Base-by-base conservation (phyloP, 2,888 invertebrate species). In the Drosophila hamatofila region DNA sequence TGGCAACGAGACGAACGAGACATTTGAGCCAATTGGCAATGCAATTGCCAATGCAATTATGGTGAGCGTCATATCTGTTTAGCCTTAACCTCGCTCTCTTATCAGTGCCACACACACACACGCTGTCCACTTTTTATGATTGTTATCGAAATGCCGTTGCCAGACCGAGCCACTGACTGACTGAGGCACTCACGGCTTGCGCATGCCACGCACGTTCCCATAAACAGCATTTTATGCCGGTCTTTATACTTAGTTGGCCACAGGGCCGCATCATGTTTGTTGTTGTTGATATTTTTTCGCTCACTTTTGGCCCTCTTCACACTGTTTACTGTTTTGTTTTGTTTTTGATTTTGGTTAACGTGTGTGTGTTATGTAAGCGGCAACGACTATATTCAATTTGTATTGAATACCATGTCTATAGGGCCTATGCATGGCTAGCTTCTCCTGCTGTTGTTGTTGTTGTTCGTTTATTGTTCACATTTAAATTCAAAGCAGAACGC, bases 221-320 rank as follows among this genome's bases (percentile, higher is more conserved):
- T 83, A 80, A 88, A 70, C 83, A 80, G 64, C 87, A 52, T 73
- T 88, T 85, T 72, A 86, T 75, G 78, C 73, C 78, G 66, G 51
- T 80, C 71, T 86, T 88, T 80, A 83, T 86, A 64, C 46, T 69
- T 58, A 75, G 83, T 78, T 70, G 72, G 59, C 77, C 61, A 70
- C 37, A 35, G 64, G 63, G 46, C 30, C 62, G 42, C 66, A 56
- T 58, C 37, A 55, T 46, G 52, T 4, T 39, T 30, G 35, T 14
- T 30, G 30, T 3, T 30, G 30, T 3, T 5, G 35, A 5, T 14
- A 12, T 2, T 6, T 37, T 37, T 51, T 48, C 44, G 39, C 35
- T 18, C 23, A 18, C 37, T 59, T 55, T 42, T 9, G 23, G n/a
- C 41, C 27, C 41, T 41, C 54, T 21, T 18, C 12, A 14, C 16